These are phyloP conservation scores for Thunnus thynnus DNA, from an alignment of 2,113 vertebrate species.

Conservation along the genomic window DNA sequence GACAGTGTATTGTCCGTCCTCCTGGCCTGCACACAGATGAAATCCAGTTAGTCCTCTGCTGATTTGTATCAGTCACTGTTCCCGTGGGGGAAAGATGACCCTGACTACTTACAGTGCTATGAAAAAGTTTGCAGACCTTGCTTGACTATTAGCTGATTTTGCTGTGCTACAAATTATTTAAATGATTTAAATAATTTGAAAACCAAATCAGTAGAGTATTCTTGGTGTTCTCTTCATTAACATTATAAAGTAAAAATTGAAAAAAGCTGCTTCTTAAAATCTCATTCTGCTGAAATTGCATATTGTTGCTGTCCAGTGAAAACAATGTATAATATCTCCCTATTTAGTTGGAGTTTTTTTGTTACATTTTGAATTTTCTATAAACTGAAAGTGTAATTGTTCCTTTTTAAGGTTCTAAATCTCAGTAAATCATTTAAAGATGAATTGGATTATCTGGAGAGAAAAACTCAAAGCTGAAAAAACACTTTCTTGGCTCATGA, in stretches of 20 bases:
- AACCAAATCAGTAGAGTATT: no score
- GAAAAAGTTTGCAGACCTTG: not conserved
- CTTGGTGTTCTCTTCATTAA: no score
- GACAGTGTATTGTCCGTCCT: conserved; percentile 8
- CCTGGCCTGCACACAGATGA: conserved; percentile 29
- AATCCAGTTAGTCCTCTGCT: conserved; percentile 42
- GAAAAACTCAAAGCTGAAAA: not conserved
- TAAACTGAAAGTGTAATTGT: no score
- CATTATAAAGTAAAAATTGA: no score
- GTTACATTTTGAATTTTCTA: no score
- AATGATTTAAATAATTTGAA: no score
- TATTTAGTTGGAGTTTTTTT: not conserved
- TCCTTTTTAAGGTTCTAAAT: no score
- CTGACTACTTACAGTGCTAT: conserved; percentile 17
- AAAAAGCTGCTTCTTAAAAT: no score
- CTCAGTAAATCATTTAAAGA: no score
- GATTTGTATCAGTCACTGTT: not conserved
- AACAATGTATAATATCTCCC: not conserved
- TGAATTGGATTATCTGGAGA: not conserved
- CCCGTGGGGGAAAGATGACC: not conserved
- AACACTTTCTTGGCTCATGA: no score
- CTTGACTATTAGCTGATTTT: not conserved
- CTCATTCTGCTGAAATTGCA: not conserved
- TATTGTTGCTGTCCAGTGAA: conserved; percentile 1
- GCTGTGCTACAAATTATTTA: no score